Base-by-base conservation (phyloP, 1,140 invertebrate species). In the Anastrepha obliqua region DNA sequence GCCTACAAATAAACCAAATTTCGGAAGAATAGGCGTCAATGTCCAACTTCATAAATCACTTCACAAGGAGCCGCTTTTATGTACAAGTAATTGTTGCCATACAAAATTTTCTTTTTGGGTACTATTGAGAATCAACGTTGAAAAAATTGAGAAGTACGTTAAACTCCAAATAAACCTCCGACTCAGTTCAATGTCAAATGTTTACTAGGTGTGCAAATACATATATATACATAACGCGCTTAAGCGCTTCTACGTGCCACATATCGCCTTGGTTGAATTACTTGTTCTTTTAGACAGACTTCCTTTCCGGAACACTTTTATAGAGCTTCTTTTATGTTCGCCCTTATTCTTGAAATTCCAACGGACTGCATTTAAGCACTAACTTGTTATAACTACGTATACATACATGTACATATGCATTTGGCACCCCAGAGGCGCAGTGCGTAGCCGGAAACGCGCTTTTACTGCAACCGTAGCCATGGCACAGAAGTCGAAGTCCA, bases 291-390 rank as follows among this genome's bases (percentile, higher is more conserved):
- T 62, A 2, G 15, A 13, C 60, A 0, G 9, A 13, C 65, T 44
- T 44, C 11, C 39, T 42, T 44, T 44, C 29, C 64, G 29, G 5
- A 13, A 62, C 60, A 62, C 13, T 58, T 29, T 58, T 58, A 7
- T 58, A 13, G 7, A 58, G 64, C 64, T 65, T 47, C 11, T 70
- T 70, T 70, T 70, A 39, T 78, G 4, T 78, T 51, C 70, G 47
- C 70, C n/a, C 44, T 78, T 47, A 51, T 55, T 51, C 8, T 17
- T 51, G 17, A 15, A 47, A 78, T 78, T 78, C 47, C 47, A 78
- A 51, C 7, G 70, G n/a, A 78, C 47, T 51, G 70, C 70, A 78
- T 78, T 78, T 78, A 78, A 78, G 65, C 70, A 51, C 44, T 20
- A n/a, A 78, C 17, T 9, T 11, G 17, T 67, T 29, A 29, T 29